Evolutionary conservation across 1,140 invertebrate genomes (phyloP).

Genomic region (Rhagoletis pomonella): DNA sequence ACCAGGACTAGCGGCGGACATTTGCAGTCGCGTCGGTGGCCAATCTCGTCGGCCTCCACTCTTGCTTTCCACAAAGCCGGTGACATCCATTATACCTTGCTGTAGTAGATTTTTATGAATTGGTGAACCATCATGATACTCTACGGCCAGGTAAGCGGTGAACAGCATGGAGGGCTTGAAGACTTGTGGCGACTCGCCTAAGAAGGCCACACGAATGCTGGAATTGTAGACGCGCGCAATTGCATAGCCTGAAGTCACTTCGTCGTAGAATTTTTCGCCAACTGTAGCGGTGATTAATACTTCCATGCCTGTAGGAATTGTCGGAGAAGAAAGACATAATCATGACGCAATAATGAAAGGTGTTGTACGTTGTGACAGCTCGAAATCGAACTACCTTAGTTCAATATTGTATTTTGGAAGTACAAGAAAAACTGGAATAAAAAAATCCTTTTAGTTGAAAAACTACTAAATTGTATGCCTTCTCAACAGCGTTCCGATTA

Average conservation of each 20-base stretch:
- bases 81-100: conserved; percentile 78
- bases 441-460: no score
- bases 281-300: conserved; percentile 91
- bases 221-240: conserved; percentile 91
- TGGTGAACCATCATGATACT: conserved; percentile 86
- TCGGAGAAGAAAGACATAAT: neutral
- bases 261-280: conserved; percentile 91
- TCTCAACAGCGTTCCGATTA: no score
- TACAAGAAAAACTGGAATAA: no score
- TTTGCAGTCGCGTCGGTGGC: conserved; percentile 76
- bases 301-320: conserved; percentile 79
- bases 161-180: conserved; percentile 94
- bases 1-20: conserved; percentile 78
- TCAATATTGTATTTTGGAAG: no score
- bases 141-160: conserved; percentile 80
- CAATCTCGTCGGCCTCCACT: conserved; percentile 77
- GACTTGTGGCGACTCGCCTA: conserved; percentile 92
- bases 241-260: conserved; percentile 90
- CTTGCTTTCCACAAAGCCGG: conserved; percentile 76
- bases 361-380: no score
- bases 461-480: no score
- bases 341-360: no score
- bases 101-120: conserved; percentile 77
- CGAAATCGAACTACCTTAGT: no score
- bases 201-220: conserved; percentile 85